Evolutionary conservation across 2,888 invertebrate species (phyloP), one percentile per base, ranked within the genome.

Genomic region (Caenorhabditis becei): DNA sequence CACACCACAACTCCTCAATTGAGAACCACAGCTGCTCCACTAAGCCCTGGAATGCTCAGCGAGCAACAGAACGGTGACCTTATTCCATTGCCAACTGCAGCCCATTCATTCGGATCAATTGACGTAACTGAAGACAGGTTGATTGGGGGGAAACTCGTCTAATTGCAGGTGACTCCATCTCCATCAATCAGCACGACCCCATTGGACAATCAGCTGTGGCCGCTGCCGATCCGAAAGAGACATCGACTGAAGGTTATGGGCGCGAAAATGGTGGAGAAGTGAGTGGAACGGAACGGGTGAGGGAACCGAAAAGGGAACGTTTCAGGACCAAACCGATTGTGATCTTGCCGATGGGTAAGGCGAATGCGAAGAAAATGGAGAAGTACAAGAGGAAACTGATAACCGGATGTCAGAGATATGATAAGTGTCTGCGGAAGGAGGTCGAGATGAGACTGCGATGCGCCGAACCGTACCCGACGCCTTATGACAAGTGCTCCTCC

Each of bases 181-280:
- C 65, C 80, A 47, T 58, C 54, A 26, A 65, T 75, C 41, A 70
- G 66, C 18, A 75, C 75, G 18, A 80, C 80, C 5, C 63, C 74
- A 47, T 44, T 70, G 58, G 74, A 80, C 37, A 67, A 80, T 56
- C 77, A 71, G 32, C 54, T 80, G 32, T 80, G 80, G 80, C 80
- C 80, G 16, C 18, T 80, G 26, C 77, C 75, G 20, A 80, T 80
- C 18, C 20, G 67, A 59, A 62, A 70, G 26, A 63, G 53, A 51
- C 74, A 70, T 28, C 41, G 80, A 11, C 18, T 79, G 32, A 79
- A 74, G 58, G 56, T 58, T 28, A 79, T 79, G 79, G 79, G 79
- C 26, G 72, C 67, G 7, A 79, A 79, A 32, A 74, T 74, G 65
- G 32, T 62, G 41, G 62, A 79, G 37, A 65, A 67, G 79, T 79